Percentiles rank a stretch among this genome's conserved stretches.
These are phyloP conservation scores for Caloenas nicobarica DNA, from an alignment of 2,113 vertebrate genomes.

Conservation along the genomic window DNA sequence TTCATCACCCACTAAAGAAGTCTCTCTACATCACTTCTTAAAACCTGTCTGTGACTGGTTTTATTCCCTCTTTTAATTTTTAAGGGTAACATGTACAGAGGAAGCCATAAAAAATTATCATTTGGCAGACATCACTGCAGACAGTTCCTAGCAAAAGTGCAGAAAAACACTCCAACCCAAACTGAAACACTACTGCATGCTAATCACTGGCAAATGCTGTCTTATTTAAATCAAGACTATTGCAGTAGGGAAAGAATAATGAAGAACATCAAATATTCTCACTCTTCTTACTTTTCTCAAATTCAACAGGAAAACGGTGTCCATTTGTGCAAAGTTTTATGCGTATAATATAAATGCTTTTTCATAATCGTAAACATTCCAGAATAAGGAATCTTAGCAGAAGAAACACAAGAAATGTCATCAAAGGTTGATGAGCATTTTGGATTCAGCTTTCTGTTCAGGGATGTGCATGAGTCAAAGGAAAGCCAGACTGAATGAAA, in stretches of 20 bases:
- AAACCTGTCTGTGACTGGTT: constrained; percentile 38
- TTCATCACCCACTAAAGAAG: constrained; percentile 61
- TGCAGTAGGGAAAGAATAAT: constrained; percentile 13
- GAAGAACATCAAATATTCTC: constrained; percentile 1
- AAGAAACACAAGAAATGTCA: constrained; percentile 43
- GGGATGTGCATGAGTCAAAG: background rate
- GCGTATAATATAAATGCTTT: background rate
- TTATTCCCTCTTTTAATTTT: constrained; percentile 53
- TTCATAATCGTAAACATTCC: background rate
- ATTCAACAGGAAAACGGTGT: background rate
- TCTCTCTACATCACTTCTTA: constrained; percentile 45
- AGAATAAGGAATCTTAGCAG: constrained; percentile 36
- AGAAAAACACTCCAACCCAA: constrained; percentile 41
- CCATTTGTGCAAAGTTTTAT: background rate
- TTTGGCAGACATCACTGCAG: constrained; percentile 10
- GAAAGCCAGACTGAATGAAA: constrained; percentile 49
- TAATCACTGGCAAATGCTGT: constrained; percentile 27
- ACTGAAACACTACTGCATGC: background rate
- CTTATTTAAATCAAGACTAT: constrained; percentile 13
- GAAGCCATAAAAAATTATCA: constrained; percentile 17
- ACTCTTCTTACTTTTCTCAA: background rate
- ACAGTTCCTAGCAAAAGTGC: background rate
- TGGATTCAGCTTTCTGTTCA: constrained; percentile 43
- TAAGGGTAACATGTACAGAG: constrained; percentile 34
- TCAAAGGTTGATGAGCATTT: constrained; percentile 63